phyloP scores from a whole-genome alignment of 2,113 vertebrate species.

The Muscicapa adusta region DNA sequence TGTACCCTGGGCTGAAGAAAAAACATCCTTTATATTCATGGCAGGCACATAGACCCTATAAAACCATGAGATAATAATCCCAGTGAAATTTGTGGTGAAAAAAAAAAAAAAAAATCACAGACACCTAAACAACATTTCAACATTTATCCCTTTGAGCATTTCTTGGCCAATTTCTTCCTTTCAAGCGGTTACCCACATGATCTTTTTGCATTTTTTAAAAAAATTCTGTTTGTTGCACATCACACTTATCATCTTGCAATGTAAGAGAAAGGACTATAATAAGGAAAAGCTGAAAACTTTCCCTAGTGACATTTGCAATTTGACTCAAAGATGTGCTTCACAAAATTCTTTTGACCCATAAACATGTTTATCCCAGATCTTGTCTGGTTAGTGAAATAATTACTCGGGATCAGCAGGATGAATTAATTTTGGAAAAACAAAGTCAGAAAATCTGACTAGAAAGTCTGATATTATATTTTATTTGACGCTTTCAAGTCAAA shows the following conservation, averaged over 20 bases:
- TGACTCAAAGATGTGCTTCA: background rate
- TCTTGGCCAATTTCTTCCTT: background rate
- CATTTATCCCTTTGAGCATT: background rate
- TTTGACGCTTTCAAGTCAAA: background rate
- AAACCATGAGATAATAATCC: conserved; percentile 33
- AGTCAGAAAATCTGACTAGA: background rate
- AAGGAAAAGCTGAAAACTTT: background rate
- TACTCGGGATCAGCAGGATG: background rate
- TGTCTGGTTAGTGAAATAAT: background rate
- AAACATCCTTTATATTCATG: background rate
- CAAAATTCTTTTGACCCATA: background rate
- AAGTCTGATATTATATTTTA: background rate
- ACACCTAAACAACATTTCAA: background rate
- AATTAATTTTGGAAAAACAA: background rate
- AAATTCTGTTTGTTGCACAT: background rate
- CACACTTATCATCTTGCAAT: background rate
- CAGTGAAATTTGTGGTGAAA: background rate
- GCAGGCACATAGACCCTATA: background rate
- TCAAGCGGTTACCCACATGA: background rate
- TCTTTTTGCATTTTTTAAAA: background rate
- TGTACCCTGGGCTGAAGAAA: background rate
- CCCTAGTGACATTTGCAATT: background rate
- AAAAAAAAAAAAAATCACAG: background rate
- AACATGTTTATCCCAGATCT: background rate
- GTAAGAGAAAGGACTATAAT: background rate